Evolutionary conservation across 2,113 vertebrate species (phyloP), one percentile per base, ranked within the genome.

Genomic region (Apodemus sylvaticus): DNA sequence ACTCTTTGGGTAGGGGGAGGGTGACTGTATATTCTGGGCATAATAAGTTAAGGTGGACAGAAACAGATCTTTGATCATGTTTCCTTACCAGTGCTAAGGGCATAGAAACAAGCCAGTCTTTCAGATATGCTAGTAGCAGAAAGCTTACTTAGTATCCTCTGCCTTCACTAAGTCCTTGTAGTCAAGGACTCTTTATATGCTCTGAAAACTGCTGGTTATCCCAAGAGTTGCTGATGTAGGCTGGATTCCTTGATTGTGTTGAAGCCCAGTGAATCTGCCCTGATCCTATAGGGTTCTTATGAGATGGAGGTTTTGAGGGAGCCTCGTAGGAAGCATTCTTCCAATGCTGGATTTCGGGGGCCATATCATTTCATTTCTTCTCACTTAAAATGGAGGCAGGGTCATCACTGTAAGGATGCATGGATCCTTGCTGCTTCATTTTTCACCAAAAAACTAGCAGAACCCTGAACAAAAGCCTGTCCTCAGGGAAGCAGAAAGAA

Each of bases 1-100:
- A 96, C 85, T 93, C 70, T 94, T 95, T 97, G 77, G 5, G 62
- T 24, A 17, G 42, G 58, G 2, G 42, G 22, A 29, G 29, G 17
- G 42, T 3, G 31, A 96, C 83, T 92, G 39, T 36, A 31, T 74
- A 66, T 96, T 94, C 96, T 91, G 62, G 89, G 68, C 53, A 77
- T 91, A 95, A 89, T 93, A 97, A 94, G 31, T 94, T 86, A 96
- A 96, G 91, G 90, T 95, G 76, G 94, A 97, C 94, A 87, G 95
- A 96, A 89, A 60, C 93, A 93, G 36, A 1, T 31, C 53, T 96
- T 95, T 76, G 45, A 93, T 83, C 90, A n/a, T 79, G 68, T 89
- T 53, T 89, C 85, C 96, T 95, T 95, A 76, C 96, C 81, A 96
- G 94, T 93, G 76, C 95, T 81, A 90, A 88, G 79, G 85, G 48